Base-by-base conservation (phyloP, 2,888 invertebrate genomes). In the Prenolepis imparis region DNA sequence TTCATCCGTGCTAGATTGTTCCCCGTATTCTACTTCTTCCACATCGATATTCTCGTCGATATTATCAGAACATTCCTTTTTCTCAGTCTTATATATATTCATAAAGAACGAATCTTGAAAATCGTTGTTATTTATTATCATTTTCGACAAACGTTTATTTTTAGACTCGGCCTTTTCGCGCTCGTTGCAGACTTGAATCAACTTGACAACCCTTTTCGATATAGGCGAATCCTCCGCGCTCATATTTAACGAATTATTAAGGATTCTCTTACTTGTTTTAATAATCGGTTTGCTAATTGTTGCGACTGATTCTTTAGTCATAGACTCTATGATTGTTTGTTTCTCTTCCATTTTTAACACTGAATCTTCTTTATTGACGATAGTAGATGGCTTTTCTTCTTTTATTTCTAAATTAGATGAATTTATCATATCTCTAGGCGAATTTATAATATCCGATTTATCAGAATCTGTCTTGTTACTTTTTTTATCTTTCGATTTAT, bases 81-180 rank as follows among this genome's bases (percentile, higher is more conserved):
- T 61, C 55, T 57, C 61, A 48, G 59, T 36, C 82, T 92, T 94
- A 6, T 93, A 88, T 85, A 92, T 87, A 86, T 92, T 94, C 89
- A 94, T 92, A 72, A 94, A 94, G 73, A 94, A 94, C 3, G 94
- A 94, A 82, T 91, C 91, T 70, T 94, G 93, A 15, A 92, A 91
- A 72, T 92, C 90, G n/a, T 75, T 78, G 21, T 67, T 82, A 55
- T 61, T 73, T 11, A 48, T 41, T 77, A n/a, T 32, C 21, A 78
- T 12, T 5, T 48, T 12, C 9, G 66, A 73, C 41, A 82, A 12
- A 39, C 18, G 52, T 77, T 86, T 32, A 24, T 52, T 84, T 44
- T 84, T 63, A 57, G 55, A 28, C 36, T 75, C 83, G 82, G 3
- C 48, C 32, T 63, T 57, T 84, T 77, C 67, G 39, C 24, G 66